These are phyloP conservation scores for Limnothrissa miodon DNA, from an alignment of 2,113 vertebrate species.

Conservation along the genomic window DNA sequence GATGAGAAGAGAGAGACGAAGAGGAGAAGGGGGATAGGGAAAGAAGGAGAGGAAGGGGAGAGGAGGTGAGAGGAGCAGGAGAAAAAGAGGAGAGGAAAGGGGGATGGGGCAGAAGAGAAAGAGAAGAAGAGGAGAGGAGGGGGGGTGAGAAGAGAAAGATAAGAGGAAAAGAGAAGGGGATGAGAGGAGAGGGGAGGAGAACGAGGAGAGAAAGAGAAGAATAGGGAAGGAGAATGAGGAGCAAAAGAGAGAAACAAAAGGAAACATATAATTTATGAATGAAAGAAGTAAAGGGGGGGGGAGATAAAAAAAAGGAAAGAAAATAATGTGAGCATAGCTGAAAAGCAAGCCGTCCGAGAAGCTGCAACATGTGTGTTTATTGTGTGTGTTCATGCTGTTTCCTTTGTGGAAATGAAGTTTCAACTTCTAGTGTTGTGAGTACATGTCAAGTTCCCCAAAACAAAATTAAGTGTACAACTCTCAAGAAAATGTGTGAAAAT, in stretches of 20 bases:
- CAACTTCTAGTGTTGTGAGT: too few species aligned
- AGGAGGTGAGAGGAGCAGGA: too few species aligned
- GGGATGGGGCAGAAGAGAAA: too few species aligned
- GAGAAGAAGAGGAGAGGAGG: slow-evolving; percentile 3
- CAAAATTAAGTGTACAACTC: too few species aligned
- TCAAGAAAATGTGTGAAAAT: not conserved
- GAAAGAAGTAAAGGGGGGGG: not conserved
- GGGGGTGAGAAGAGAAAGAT: too few species aligned
- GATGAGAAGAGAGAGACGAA: not conserved
- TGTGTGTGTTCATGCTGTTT: too few species aligned
- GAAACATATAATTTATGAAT: too few species aligned
- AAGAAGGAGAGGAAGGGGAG: slow-evolving; percentile 25
- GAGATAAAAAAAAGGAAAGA: not conserved
- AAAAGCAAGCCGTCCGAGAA: not conserved
- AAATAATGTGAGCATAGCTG: slow-evolving; percentile 7
- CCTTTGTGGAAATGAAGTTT: too few species aligned
- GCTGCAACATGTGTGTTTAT: too few species aligned
- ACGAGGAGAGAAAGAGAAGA: not conserved
- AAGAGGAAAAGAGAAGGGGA: not conserved
- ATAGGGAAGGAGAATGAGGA: not conserved
- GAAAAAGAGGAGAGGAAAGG: too few species aligned
- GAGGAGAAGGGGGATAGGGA: slow-evolving; percentile 30
- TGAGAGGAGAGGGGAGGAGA: not conserved
- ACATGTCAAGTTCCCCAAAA: too few species aligned
- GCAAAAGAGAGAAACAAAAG: not conserved